Conservation (phyloP, 1,140 invertebrate genomes). For the Sycobia sp. region DNA sequence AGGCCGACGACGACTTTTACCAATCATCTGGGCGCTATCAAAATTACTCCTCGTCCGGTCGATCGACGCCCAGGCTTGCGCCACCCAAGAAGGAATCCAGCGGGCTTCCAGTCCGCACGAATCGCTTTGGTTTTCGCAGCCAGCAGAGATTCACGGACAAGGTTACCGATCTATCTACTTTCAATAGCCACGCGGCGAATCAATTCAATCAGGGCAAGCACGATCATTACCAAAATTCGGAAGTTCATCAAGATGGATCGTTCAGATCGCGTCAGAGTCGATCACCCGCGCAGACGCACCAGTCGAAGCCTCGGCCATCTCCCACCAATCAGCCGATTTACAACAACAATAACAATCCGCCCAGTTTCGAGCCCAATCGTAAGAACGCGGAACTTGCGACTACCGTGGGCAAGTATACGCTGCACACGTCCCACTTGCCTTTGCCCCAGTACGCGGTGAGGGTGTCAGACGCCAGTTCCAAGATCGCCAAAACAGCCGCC, state of each 20-base stretch:
- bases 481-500: slow-evolving; percentile 74
- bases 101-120: slow-evolving; percentile 54
- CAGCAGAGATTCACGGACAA: slow-evolving; percentile 58
- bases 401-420: slow-evolving; percentile 67
- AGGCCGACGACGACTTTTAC: slow-evolving; percentile 44
- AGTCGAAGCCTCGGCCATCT: slow-evolving; percentile 41
- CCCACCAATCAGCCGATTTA: slow-evolving; percentile 41
- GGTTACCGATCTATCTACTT: slow-evolving; percentile 56
- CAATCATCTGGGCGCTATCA: slow-evolving; percentile 32
- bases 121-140: slow-evolving; percentile 63
- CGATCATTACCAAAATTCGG: slow-evolving; percentile 29
- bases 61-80: slow-evolving; percentile 60
- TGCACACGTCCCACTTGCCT: slow-evolving; percentile 75
- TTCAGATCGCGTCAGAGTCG: slow-evolving; percentile 13
- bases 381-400: slow-evolving; percentile 42
- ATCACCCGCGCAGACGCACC: slow-evolving; percentile 34
- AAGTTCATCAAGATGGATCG: slow-evolving; percentile 19
- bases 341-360: slow-evolving; percentile 16
- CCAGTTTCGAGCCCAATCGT: slow-evolving; percentile 37
- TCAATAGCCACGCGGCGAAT: slow-evolving; percentile 43
- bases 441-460: slow-evolving; percentile 72
- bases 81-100: slow-evolving; percentile 63
- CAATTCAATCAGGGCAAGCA: slow-evolving; percentile 3
- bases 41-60: slow-evolving; percentile 54
- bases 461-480: slow-evolving; percentile 66